A percentile compares a stretch with the other conserved stretches of the same genome.
These are phyloP conservation scores for Onychorhynchus coronatus DNA, from an alignment of 2,113 vertebrate species.

Conservation along the genomic window DNA sequence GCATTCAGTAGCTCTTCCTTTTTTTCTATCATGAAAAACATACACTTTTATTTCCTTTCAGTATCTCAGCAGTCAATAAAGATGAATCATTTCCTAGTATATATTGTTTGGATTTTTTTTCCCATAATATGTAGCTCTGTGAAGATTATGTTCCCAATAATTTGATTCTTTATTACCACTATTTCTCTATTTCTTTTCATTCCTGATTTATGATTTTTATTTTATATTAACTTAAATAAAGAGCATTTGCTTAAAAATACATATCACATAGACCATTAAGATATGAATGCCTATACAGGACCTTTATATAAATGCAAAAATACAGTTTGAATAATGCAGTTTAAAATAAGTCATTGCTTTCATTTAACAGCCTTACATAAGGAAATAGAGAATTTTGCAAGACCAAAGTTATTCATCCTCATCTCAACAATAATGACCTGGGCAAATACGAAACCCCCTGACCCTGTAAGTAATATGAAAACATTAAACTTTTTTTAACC, in stretches of 20 bases:
- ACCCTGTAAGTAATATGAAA: slow-evolving; percentile 78
- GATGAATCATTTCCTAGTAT: background rate
- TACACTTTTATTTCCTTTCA: background rate
- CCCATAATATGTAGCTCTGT: background rate
- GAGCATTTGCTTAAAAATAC: background rate
- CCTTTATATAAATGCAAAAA: background rate
- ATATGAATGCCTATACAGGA: background rate
- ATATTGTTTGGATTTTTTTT: background rate
- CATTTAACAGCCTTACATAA: slow-evolving; percentile 76
- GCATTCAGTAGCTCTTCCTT: background rate
- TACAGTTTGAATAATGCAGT: background rate
- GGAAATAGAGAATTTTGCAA: slow-evolving; percentile 72
- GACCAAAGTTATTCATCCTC: slow-evolving; percentile 86
- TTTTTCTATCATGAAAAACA: rapidly evolving
- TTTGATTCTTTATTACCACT: background rate
- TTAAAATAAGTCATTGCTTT: background rate
- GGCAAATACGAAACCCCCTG: slow-evolving; percentile 78
- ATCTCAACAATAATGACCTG: slow-evolving; percentile 93
- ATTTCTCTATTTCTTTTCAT: background rate
- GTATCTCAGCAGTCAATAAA: background rate
- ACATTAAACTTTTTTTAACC: background rate
- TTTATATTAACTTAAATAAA: background rate
- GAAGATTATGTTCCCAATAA: background rate
- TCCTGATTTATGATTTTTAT: background rate
- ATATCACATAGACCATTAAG: background rate